Percentiles rank a stretch among this genome's conserved stretches.
phyloP scores from a whole-genome alignment of 2,113 vertebrate genomes.

The Corythaixoides concolor region DNA sequence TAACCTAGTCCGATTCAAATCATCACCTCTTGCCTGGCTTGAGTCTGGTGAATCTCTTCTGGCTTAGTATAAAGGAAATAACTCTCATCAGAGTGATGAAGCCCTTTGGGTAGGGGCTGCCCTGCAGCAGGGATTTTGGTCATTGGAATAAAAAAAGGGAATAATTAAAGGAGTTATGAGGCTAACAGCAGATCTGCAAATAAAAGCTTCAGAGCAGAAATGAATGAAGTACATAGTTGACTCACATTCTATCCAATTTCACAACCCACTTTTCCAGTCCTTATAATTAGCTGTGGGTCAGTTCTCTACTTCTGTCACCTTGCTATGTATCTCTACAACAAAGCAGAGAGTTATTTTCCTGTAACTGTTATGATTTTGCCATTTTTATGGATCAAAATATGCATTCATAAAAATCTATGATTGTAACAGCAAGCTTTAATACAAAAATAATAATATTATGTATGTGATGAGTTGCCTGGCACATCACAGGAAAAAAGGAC shows the following conservation, averaged over 20 bases:
- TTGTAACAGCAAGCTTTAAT: background rate
- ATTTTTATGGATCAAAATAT: background rate
- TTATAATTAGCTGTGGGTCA: background rate
- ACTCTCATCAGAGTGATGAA: rapidly evolving
- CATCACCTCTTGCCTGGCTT: background rate
- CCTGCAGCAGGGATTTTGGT: background rate
- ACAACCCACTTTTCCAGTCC: background rate
- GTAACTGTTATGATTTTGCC: background rate
- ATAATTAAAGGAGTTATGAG: background rate
- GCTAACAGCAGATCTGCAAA: background rate
- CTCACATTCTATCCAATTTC: background rate
- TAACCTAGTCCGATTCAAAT: background rate
- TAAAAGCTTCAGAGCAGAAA: background rate
- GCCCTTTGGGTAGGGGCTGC: background rate
- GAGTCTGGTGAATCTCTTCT: background rate
- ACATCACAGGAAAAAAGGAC: background rate
- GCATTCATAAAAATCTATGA: background rate
- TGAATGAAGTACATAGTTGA: background rate
- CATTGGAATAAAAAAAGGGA: background rate
- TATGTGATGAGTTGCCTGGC: background rate
- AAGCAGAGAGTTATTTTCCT: background rate
- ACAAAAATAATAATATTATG: background rate
- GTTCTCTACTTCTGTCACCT: background rate
- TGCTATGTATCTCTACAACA: background rate
- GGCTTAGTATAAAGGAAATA: background rate